Conservation (phyloP, 2,888 invertebrate genomes). For the Smittia sp. region DNA sequence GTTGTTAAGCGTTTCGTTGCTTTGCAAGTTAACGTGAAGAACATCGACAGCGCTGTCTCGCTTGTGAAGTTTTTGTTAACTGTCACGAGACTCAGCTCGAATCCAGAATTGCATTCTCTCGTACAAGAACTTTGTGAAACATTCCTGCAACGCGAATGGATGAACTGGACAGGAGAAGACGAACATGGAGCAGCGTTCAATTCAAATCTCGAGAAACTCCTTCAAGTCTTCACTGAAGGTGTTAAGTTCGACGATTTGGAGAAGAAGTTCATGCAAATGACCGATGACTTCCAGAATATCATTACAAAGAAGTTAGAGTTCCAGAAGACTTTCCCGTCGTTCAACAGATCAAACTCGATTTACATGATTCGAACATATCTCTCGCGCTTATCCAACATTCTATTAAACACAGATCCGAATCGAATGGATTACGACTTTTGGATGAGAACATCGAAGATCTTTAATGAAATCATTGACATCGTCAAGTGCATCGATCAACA, state of each 20-base stretch:
- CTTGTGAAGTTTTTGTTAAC: not conserved
- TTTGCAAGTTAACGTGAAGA: conserved; percentile 1
- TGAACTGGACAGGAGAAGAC: not conserved
- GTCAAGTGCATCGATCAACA: not conserved
- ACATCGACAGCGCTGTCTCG: conserved; percentile 15
- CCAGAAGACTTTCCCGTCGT: conserved; percentile 21
- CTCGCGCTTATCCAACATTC: not conserved
- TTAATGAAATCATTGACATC: not conserved
- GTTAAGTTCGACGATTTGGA: not conserved
- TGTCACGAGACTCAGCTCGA: not conserved
- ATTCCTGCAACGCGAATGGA: conserved; percentile 18
- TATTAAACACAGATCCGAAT: not conserved
- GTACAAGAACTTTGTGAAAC: not conserved
- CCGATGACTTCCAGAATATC: not conserved
- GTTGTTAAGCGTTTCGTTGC: not conserved
- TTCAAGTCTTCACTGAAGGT: conserved; percentile 9
- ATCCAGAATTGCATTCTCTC: not conserved
- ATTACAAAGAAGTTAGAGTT: not conserved
- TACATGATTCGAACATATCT: conserved; percentile 26
- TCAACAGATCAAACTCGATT: conserved; percentile 10
- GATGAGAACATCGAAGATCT: not conserved
- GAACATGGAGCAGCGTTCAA: conserved; percentile 29
- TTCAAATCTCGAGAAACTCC: conserved; percentile 16
- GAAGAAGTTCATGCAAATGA: not conserved
- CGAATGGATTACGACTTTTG: conserved; percentile 19